Evolutionary conservation across 2,888 invertebrate species (phyloP).

Genomic region (Tryphoninae sp.): DNA sequence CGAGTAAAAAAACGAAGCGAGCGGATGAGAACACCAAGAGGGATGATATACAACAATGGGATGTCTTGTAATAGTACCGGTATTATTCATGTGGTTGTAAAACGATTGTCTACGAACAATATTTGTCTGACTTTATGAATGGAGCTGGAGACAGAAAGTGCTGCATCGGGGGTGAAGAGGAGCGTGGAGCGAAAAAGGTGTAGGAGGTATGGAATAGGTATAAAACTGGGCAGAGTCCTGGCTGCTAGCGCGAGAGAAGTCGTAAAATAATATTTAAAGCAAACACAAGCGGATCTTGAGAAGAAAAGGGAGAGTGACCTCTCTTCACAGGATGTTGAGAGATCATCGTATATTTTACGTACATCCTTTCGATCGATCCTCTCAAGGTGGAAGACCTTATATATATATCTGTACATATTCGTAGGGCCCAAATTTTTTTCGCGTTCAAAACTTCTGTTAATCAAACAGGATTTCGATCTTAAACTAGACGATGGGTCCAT

Average conservation of each 20-base stretch:
- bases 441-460: constrained; percentile 23
- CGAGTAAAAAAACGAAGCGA: constrained; percentile 38
- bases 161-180: constrained; percentile 8
- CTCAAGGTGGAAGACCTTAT: neutral
- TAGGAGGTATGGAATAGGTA: neutral
- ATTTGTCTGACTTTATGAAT: constrained; percentile 73
- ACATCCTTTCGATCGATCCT: constrained; percentile 28
- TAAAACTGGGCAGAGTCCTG: constrained; percentile 48
- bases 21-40: constrained; percentile 1
- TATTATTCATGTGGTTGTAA: constrained; percentile 62
- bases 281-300: constrained; percentile 66
- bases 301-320: constrained; percentile 64
- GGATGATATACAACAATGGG: constrained; percentile 63
- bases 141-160: constrained; percentile 58
- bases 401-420: constrained; percentile 1
- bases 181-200: constrained; percentile 36
- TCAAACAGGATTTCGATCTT: constrained; percentile 45
- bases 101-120: constrained; percentile 74
- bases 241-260: constrained; percentile 31
- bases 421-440: constrained; percentile 15
- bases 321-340: constrained; percentile 48
- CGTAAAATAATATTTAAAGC: constrained; percentile 75
- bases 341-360: neutral
- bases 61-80: constrained; percentile 6
- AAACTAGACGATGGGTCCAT: constrained; percentile 10